Conservation (phyloP, 2,888 invertebrate species). For the Napeogenes inachia region DNA sequence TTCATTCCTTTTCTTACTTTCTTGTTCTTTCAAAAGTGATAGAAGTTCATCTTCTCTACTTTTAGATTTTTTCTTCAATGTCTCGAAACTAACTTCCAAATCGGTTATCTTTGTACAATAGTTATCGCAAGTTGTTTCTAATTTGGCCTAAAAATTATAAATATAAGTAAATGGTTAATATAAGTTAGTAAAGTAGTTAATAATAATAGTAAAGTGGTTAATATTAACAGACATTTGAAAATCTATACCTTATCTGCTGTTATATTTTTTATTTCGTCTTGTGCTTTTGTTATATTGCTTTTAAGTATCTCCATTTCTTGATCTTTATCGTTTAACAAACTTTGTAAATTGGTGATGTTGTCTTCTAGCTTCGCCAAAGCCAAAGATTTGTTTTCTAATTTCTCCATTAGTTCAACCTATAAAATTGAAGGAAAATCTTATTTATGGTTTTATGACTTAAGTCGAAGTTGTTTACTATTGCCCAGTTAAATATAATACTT, state of each 20-base stretch:
- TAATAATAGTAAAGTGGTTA: background rate
- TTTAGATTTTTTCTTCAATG: conserved; percentile 69
- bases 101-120: conserved; percentile 59
- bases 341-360: conserved; percentile 43
- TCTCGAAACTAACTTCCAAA: conserved; percentile 73
- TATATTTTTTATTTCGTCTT: conserved; percentile 31
- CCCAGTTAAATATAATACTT: conserved; percentile 27
- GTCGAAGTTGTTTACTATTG: background rate
- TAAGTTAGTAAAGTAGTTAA: background rate
- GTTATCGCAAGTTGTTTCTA: conserved; percentile 47
- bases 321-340: conserved; percentile 48
- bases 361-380: conserved; percentile 51
- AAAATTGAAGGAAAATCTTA: conserved; percentile 28
- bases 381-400: conserved; percentile 54
- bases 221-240: background rate
- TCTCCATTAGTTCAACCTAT: conserved; percentile 63
- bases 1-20: conserved; percentile 30
- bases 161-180: background rate
- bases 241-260: conserved; percentile 31
- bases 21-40: conserved; percentile 60
- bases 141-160: conserved; percentile 41
- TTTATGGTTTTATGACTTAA: background rate
- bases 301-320: conserved; percentile 48
- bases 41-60: conserved; percentile 76
- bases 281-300: conserved; percentile 38